These are phyloP conservation scores for Siniperca obscura DNA, from an alignment of 2,797 vertebrate species.

Conservation along the genomic window DNA sequence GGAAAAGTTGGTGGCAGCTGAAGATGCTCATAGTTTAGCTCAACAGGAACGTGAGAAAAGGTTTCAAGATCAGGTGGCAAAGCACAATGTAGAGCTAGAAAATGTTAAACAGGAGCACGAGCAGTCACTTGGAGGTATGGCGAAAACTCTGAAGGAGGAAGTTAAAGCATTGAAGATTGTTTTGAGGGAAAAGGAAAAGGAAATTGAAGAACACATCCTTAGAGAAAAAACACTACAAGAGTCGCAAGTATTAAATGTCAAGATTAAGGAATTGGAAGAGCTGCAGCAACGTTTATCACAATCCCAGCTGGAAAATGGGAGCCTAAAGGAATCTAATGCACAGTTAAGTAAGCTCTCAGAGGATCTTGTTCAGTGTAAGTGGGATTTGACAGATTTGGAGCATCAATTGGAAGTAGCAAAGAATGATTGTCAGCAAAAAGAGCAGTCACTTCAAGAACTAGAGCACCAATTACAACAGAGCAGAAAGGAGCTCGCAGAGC, in stretches of 20 bases:
- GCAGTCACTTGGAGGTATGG: slow-evolving; percentile 82
- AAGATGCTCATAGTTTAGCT: slow-evolving; percentile 70
- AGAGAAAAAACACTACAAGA: slow-evolving; percentile 83
- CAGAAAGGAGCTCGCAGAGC: slow-evolving; percentile 82
- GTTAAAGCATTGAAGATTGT: slow-evolving; percentile 86
- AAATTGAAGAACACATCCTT: slow-evolving; percentile 80
- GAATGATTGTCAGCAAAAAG: slow-evolving; percentile 81
- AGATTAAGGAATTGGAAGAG: slow-evolving; percentile 84
- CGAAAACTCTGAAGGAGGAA: slow-evolving; percentile 89
- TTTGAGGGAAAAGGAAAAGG: slow-evolving; percentile 88
- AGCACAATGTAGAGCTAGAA: slow-evolving; percentile 84
- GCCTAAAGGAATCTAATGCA: slow-evolving; percentile 77
- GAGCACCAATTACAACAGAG: slow-evolving; percentile 80
- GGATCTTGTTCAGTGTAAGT: slow-evolving; percentile 82
- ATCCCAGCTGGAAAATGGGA: slow-evolving; percentile 82
- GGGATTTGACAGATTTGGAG: slow-evolving; percentile 81
- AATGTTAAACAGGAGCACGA: slow-evolving; percentile 85
- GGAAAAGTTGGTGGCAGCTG: slow-evolving; percentile 81
- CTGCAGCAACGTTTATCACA: slow-evolving; percentile 81
- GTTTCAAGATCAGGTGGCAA: slow-evolving; percentile 84
- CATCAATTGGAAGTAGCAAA: slow-evolving; percentile 82
- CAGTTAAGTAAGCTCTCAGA: slow-evolving; percentile 73
- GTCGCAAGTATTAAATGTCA: slow-evolving; percentile 74
- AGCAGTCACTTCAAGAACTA: slow-evolving; percentile 81
- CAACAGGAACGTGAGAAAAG: slow-evolving; percentile 83